These are phyloP conservation scores for Hormaphis cornu DNA, from an alignment of 1,140 invertebrate species.

Conservation along the genomic window DNA sequence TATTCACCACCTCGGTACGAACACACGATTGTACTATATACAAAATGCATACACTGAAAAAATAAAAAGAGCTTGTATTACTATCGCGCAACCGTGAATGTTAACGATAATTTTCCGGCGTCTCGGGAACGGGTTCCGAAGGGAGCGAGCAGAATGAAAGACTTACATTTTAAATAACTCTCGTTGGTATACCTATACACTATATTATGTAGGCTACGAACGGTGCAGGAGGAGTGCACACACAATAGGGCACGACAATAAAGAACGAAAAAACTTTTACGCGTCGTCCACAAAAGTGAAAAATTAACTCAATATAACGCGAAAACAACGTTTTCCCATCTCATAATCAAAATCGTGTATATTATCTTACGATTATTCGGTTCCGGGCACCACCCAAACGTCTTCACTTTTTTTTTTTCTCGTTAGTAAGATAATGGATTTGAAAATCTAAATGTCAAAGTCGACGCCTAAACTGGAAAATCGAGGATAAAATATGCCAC, in stretches of 20 bases:
- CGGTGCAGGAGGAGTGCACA: not conserved
- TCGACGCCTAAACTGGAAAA: too few species aligned
- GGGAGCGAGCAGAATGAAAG: not conserved
- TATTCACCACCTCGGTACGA: not conserved
- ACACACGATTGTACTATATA: not conserved
- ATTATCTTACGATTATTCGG: too few species aligned
- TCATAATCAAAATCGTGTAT: too few species aligned
- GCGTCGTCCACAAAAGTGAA: slow-evolving; percentile 11
- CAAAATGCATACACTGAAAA: too few species aligned
- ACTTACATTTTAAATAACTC: slow-evolving; percentile 1
- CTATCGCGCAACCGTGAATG: not conserved
- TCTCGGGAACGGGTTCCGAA: not conserved
- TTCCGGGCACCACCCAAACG: not conserved
- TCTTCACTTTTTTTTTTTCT: not conserved
- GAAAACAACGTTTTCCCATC: not conserved
- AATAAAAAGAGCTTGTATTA: too few species aligned
- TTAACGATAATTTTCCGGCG: slow-evolving; percentile 3
- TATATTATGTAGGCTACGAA: too few species aligned
- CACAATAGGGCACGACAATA: not conserved
- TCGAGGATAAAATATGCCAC: too few species aligned
- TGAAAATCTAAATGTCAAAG: too few species aligned
- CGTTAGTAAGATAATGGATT: not conserved
- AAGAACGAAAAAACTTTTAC: slow-evolving; percentile 3
- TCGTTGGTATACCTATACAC: too few species aligned
- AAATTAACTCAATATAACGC: slow-evolving; percentile 24